Evolutionary conservation across 2,888 invertebrate species (phyloP).

Genomic region (Steinernema hermaphroditum): DNA sequence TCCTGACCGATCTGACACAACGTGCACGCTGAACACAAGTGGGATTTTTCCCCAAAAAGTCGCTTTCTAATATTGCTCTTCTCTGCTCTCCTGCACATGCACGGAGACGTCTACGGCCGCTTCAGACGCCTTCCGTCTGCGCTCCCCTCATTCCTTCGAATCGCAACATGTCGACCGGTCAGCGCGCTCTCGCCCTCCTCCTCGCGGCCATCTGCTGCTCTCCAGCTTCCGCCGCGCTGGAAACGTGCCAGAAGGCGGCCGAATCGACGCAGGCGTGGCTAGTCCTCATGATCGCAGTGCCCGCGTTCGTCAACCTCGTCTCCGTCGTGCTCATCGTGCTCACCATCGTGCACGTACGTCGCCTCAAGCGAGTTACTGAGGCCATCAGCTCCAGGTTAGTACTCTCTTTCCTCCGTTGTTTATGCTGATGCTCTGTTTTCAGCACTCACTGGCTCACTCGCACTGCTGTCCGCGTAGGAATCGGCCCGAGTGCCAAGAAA

Average conservation of each 20-base stretch:
- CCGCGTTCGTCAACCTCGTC: constrained; percentile 9
- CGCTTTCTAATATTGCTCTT: no score
- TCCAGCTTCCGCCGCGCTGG: neutral
- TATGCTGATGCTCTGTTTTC: no score
- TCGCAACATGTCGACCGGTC: no score
- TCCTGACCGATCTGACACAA: no score
- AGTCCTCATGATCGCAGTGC: neutral
- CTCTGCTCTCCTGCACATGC: no score
- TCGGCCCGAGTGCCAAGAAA: constrained; percentile 48
- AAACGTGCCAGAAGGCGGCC: neutral
- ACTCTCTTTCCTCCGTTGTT: no score
- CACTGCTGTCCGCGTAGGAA: constrained; percentile 50
- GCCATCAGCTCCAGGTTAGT: constrained; percentile 2
- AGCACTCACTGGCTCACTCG: constrained; percentile 51
- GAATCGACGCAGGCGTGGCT: constrained; percentile 13
- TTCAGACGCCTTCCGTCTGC: no score
- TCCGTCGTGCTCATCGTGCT: constrained; percentile 13
- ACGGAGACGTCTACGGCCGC: no score
- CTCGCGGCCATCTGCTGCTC: neutral
- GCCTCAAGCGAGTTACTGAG: neutral
- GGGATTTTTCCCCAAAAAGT: no score
- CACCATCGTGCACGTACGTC: constrained; percentile 17
- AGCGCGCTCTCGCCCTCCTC: neutral
- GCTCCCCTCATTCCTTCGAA: no score
- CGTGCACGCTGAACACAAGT: no score